phyloP scores from a whole-genome alignment of 2,113 vertebrate genomes.

The Columbina picui region DNA sequence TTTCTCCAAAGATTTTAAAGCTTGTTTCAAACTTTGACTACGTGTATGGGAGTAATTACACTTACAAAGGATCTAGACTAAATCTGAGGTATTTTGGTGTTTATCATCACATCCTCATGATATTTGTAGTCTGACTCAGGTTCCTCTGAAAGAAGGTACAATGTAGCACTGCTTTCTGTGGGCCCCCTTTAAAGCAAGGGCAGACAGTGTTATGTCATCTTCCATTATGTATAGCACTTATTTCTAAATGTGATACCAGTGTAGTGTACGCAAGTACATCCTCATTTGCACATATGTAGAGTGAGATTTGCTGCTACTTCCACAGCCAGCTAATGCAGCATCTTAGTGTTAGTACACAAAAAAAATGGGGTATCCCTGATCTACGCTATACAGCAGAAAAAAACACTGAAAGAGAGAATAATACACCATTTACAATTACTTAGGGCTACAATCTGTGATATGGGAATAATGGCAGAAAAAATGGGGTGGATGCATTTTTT shows the following conservation, averaged over 20 bases:
- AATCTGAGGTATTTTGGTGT: not conserved
- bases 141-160: not conserved
- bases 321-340: not conserved
- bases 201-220: not conserved
- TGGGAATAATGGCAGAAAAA: slow-evolving; percentile 1
- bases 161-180: not conserved
- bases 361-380: not conserved
- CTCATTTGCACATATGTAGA: not conserved
- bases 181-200: not conserved
- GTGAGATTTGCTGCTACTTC: slow-evolving; percentile 4
- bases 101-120: not conserved
- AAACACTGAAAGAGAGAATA: not conserved
- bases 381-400: not conserved
- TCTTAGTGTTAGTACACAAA: not conserved
- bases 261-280: slow-evolving; percentile 14
- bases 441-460: slow-evolving; percentile 16
- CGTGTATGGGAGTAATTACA: not conserved
- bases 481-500: slow-evolving; percentile 35
- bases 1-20: not conserved
- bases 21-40: not conserved
- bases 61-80: not conserved
- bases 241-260: slow-evolving; percentile 7
- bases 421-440: not conserved
- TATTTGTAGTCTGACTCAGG: not conserved
- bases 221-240: not conserved